Base-by-base conservation (phyloP, 64 coral and sea anemone genomes). In the Dendrophyllia cribrosa region DNA sequence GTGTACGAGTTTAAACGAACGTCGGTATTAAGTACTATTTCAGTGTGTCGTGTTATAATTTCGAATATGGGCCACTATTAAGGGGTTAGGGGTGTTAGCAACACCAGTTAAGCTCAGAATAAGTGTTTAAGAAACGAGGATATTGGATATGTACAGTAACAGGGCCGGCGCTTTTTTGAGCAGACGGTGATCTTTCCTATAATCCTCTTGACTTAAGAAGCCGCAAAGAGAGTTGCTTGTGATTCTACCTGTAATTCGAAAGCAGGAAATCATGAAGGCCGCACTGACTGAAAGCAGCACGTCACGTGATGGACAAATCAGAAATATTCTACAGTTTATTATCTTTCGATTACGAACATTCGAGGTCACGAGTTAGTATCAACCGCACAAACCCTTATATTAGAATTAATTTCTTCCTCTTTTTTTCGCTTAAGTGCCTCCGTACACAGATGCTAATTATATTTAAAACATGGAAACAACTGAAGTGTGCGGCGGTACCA, bases 201-300 rank as follows among this genome's bases (percentile, higher is more conserved):
- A 67, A 66, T 84, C 80, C 80, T 67, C 80, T 84, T 84, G 62
- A 84, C 25, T 84, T 84, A 84, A 84, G 62, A 84, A 84, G 80
- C 80, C 80, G 62, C 80, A 84, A 84, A 84, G 60, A 64, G 80
- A 84, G 62, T 44, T 64, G 47, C 14, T 66, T 49, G 61, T 84
- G 67, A 84, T 84, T 84, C 80, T 84, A 84, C 21, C 80, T 60
- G n/a, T 49, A 82, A 82, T 62, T 82, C 45, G 11, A 64, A 84
- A 84, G 59, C 17, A 67, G 80, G 80, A 84, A 84, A 66, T 68
- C 60, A 56, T 56, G 9, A 84, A 61, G 51, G 45, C 59, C 44
- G 8, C 11, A 11, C 51, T 13, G 19, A 50, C 14, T 17, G n/a
- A 70, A 5, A 9, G 17, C 53, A 56, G 7, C 53, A 56, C 5